Base-by-base conservation (phyloP, 2,888 invertebrate genomes). In the Eugnorisma glareosa region DNA sequence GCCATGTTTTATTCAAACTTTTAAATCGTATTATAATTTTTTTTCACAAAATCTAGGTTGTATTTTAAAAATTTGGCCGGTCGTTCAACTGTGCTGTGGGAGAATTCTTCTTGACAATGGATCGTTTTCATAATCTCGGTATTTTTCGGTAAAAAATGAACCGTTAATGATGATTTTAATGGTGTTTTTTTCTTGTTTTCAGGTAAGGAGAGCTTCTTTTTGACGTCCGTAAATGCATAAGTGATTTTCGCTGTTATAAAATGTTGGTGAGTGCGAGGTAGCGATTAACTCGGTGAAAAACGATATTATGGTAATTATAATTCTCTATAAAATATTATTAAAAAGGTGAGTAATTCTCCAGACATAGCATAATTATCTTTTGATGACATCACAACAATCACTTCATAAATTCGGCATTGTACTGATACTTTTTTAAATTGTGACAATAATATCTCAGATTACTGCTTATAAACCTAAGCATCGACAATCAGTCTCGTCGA, bases 11-110 rank as follows among this genome's bases (percentile, higher is more conserved):
- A 96, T 96, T 93, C 93, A 95, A 69, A 86, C 87, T 87, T 86
- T 87, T 84, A 90, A 92, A 93, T 93, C 87, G 83, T 84, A 93
- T 94, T 94, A 92, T 88, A 91, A 94, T 95, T 93, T 94, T 93
- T 78, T 92, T 93, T 81, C 88, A 81, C 90, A 87, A 94, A 92
- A 95, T 94, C 93, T 95, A 92, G 94, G 94, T 93, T 92, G 90
- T 88, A 93, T 92, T 93, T 94, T 94, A 93, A 95, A 93, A 96
- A 93, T 93, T 94, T 94, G 94, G 95, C 87, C 94, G 96, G 95
- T 93, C 96, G 83, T 95, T 96, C 93, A 95, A 93, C 96, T 90
- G 79, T 37, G 51, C 67, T 79, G 86, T 88, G 89, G 82, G 89
- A 88, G 80, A 76, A 74, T 80, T 57, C 45, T 75, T 28, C 48